Conservation (phyloP, 2,797 vertebrate species). For the Siniperca obscura region DNA sequence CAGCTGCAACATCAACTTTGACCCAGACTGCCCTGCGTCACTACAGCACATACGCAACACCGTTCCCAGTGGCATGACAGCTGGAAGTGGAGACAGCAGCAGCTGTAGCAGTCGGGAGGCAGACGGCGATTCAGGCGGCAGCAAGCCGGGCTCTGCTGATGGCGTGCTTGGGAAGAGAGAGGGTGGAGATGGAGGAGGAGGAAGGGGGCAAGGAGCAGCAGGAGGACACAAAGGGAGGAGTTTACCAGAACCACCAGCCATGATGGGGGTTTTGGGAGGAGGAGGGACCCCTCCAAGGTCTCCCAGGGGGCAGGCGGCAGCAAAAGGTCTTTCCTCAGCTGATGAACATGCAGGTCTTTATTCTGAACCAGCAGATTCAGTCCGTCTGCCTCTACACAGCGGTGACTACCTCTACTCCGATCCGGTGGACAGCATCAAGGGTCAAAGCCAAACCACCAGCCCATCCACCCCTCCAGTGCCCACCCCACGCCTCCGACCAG, state of each 20-base stretch:
- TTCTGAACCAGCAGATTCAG: conserved; percentile 92
- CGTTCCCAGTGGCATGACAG: conserved; percentile 5
- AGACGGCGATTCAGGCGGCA: conserved; percentile 83
- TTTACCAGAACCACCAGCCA: conserved; percentile 83
- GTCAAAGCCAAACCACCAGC: conserved; percentile 56
- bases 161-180: conserved; percentile 82
- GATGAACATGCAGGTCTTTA: conserved; percentile 86
- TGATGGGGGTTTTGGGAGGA: conserved; percentile 53
- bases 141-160: conserved; percentile 82
- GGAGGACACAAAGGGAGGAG: conserved; percentile 83
- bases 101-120: conserved; percentile 80
- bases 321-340: conserved; percentile 41
- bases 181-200: conserved; percentile 72
- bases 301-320: conserved; percentile 49
- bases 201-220: conserved; percentile 61
- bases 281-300: conserved; percentile 72
- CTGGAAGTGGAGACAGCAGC: conserved; percentile 62
- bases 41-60: conserved; percentile 74
- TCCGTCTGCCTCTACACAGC: conserved; percentile 79
- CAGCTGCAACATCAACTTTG: conserved; percentile 79
- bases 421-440: conserved; percentile 90
- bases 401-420: conserved; percentile 91
- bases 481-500: conserved; percentile 74
- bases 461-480: conserved; percentile 54
- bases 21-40: conserved; percentile 76